Conservation (phyloP, 1,140 invertebrate genomes). For the Ylistrum balloti region DNA sequence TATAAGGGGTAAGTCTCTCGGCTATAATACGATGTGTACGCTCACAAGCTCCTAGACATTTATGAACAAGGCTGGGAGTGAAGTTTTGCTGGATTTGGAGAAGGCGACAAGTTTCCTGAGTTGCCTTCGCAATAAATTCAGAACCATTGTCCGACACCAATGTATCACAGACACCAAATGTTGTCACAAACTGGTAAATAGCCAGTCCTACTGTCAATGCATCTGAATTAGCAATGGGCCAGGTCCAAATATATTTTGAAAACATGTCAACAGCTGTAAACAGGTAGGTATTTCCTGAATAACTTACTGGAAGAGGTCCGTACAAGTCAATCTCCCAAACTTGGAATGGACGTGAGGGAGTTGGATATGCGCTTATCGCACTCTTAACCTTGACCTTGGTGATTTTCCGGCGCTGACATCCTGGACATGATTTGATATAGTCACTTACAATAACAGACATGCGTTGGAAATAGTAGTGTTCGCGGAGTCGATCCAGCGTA, state of each 20-base stretch:
- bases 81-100: too few relatives aligned
- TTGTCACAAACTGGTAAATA: too few relatives aligned
- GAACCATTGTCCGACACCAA: too few relatives aligned
- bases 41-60: too few relatives aligned
- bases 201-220: background rate
- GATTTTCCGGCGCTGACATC: constrained; percentile 48
- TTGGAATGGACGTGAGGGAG: too few relatives aligned
- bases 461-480: constrained; percentile 49
- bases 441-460: constrained; percentile 34
- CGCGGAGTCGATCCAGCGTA: constrained; percentile 50
- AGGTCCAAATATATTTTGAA: background rate
- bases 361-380: background rate
- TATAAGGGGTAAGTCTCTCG: too few relatives aligned
- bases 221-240: too few relatives aligned
- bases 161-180: constrained; percentile 42
- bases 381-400: constrained; percentile 27
- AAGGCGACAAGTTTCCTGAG: too few relatives aligned
- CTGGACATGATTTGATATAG: constrained; percentile 48
- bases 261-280: background rate
- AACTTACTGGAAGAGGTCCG: background rate
- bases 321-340: too few relatives aligned
- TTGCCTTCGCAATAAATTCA: too few relatives aligned
- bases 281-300: background rate
- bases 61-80: too few relatives aligned
- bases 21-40: too few relatives aligned